A percentile compares a stretch with the other conserved stretches of the same genome.
Evolutionary conservation across 2,797 vertebrate species (phyloP).

Genomic region (Myotis daubentonii): DNA sequence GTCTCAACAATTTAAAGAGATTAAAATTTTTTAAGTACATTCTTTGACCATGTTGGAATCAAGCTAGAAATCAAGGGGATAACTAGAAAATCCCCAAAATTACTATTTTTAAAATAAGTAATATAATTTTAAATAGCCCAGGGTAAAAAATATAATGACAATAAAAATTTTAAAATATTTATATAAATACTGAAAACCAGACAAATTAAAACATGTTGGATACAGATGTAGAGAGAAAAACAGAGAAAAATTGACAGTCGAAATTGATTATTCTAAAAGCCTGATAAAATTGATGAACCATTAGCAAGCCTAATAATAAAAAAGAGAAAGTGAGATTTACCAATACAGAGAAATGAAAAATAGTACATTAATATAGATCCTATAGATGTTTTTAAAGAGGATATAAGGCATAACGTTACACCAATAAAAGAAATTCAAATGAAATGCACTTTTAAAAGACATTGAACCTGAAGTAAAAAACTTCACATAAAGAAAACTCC

Average conservation of each 20-base stretch:
- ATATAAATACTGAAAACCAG: not conserved
- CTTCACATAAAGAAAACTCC: not conserved
- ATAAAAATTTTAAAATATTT: not conserved
- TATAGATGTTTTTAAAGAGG: not conserved
- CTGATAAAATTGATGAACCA: not conserved
- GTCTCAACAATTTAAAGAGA: not conserved
- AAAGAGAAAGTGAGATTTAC: not conserved
- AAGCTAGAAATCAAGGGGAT: not conserved
- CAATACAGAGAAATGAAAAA: not conserved
- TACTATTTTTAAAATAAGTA: not conserved
- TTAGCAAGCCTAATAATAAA: not conserved
- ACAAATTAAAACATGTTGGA: not conserved
- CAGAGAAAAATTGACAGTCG: conserved; percentile 2
- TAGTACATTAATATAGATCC: not conserved
- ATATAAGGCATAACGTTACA: not conserved
- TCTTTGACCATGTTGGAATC: not conserved
- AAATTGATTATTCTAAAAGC: conserved; percentile 1
- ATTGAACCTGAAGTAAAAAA: not conserved
- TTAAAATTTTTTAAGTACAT: not conserved
- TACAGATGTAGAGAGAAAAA: not conserved
- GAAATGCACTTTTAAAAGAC: conserved; percentile 16
- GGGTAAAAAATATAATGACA: not conserved
- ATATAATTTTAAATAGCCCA: not conserved
- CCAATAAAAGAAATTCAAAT: conserved; percentile 1
- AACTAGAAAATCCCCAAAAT: not conserved